Conservation (phyloP, 2,888 invertebrate species). For the Tridacna crocea region DNA sequence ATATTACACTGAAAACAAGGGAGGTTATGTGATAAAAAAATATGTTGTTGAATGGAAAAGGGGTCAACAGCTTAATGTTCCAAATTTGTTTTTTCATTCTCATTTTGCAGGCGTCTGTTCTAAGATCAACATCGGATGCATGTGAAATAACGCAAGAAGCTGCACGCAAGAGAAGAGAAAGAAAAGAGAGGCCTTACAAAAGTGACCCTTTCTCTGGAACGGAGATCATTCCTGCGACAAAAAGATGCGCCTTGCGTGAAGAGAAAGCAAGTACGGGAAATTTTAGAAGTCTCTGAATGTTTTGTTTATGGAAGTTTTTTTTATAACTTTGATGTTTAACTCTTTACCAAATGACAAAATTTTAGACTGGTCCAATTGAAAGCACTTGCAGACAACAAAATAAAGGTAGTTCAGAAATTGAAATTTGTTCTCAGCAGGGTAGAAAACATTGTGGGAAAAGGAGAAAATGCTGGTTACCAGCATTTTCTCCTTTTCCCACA, state of each 20-base stretch:
- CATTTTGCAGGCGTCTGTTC: conserved; percentile 65
- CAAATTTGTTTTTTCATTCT: neutral
- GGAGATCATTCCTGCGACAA: conserved; percentile 57
- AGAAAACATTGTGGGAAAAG: neutral
- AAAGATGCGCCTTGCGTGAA: conserved; percentile 47
- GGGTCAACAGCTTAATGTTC: too few species aligned
- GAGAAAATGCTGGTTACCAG: neutral
- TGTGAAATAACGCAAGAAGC: conserved; percentile 70
- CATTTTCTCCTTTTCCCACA: neutral
- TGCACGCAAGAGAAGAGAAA: conserved; percentile 67
- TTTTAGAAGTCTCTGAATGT: too few species aligned
- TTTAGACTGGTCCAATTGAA: too few species aligned
- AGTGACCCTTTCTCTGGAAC: conserved; percentile 77
- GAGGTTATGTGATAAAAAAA: too few species aligned
- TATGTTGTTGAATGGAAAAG: too few species aligned
- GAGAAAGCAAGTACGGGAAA: conserved; percentile 56
- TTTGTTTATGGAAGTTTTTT: too few species aligned
- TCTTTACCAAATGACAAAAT: too few species aligned
- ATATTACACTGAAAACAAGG: too few species aligned
- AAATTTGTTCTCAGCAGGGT: too few species aligned
- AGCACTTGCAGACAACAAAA: too few species aligned
- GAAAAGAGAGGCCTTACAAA: conserved; percentile 76
- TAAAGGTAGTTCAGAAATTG: too few species aligned
- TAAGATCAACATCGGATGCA: conserved; percentile 77
- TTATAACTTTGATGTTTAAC: too few species aligned